A percentile compares a stretch with the other conserved stretches of the same genome.
Evolutionary conservation across 35 echinoderm and acorn worm genomes (phyloP).

Genomic region (Ptychodera flava): DNA sequence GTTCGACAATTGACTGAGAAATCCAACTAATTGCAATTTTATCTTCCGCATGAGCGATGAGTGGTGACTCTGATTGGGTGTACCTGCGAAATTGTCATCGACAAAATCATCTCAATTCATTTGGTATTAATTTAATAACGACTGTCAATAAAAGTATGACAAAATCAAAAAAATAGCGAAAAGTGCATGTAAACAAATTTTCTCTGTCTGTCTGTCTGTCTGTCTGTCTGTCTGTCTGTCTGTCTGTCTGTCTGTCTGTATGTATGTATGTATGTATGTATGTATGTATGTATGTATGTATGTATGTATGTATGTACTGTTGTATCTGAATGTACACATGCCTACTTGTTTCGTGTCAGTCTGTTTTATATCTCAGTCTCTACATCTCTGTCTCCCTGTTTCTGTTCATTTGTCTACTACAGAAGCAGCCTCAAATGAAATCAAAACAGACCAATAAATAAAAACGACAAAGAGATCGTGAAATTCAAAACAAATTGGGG

Average conservation of each 20-base stretch:
- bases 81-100: not conserved
- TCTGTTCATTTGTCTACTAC: not conserved
- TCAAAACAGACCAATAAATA: too few species aligned
- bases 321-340: not conserved
- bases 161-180: too few species aligned
- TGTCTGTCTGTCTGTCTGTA: not conserved
- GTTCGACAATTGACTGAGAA: too few species aligned
- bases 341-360: too few species aligned
- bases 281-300: not conserved
- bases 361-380: not conserved
- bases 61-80: not conserved
- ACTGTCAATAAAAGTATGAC: too few species aligned
- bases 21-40: too few species aligned
- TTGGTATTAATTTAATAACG: too few species aligned
- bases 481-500: too few species aligned
- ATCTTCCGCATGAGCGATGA: not conserved
- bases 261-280: constrained; percentile 2
- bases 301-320: not conserved
- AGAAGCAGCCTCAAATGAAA: too few species aligned
- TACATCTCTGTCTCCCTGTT: not conserved
- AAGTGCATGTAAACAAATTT: not conserved
- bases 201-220: not conserved
- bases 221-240: not conserved
- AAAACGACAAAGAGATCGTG: too few species aligned
- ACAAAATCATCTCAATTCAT: too few species aligned